phyloP scores from a whole-genome alignment of 2,113 vertebrate genomes.

The Alosa alosa region DNA sequence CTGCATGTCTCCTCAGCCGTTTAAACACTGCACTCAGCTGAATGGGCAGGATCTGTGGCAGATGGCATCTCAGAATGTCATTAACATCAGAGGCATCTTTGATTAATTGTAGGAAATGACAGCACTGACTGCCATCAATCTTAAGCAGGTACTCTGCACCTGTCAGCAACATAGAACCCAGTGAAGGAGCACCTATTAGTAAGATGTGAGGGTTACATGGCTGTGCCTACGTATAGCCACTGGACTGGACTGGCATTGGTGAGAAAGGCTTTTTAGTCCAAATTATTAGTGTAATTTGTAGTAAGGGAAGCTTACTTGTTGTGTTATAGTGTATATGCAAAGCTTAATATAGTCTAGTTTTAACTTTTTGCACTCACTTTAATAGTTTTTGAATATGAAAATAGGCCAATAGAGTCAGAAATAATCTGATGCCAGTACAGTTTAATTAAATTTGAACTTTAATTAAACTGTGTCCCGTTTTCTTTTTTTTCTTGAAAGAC shows the following conservation, averaged over 20 bases:
- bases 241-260: background rate
- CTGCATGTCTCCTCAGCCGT: background rate
- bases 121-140: constrained; percentile 29
- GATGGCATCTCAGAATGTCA: constrained; percentile 44
- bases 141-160: constrained; percentile 4
- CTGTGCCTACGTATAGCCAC: background rate
- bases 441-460: background rate
- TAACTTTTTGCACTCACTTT: background rate
- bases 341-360: background rate
- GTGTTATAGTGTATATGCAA: background rate
- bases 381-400: background rate
- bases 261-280: background rate
- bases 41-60: constrained; percentile 30
- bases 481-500: background rate
- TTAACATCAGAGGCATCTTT: constrained; percentile 42
- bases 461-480: background rate
- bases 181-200: background rate
- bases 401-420: background rate
- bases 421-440: background rate
- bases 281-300: background rate
- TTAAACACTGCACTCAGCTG: background rate
- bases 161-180: background rate
- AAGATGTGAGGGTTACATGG: background rate
- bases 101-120: constrained; percentile 28
- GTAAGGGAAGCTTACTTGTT: background rate